These are phyloP conservation scores for Emmelina monodactyla DNA, from an alignment of 2,888 invertebrate species.

Conservation along the genomic window DNA sequence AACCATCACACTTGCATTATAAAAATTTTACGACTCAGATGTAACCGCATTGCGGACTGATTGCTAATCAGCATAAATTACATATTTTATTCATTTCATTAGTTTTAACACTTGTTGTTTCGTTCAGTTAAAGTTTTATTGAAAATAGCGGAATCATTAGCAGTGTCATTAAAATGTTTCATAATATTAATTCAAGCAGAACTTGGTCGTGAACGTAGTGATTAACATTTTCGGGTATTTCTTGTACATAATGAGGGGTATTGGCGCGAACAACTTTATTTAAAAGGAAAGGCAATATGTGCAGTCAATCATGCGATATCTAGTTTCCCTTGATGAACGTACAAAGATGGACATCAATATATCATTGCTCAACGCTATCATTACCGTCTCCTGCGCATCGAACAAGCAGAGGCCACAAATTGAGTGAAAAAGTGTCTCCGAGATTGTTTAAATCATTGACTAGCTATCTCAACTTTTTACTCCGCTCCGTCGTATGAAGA, in stretches of 20 bases:
- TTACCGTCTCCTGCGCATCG: constrained; percentile 23
- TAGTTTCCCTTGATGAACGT: constrained; percentile 39
- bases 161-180: constrained; percentile 42
- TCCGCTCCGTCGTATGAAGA: not conserved
- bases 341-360: constrained; percentile 22
- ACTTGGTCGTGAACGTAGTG: constrained; percentile 36
- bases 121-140: constrained; percentile 6
- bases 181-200: constrained; percentile 31
- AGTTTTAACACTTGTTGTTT: constrained; percentile 10
- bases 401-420: constrained; percentile 36
- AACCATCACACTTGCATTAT: constrained; percentile 26
- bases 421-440: constrained; percentile 42
- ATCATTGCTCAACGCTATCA: constrained; percentile 27
- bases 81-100: constrained; percentile 27
- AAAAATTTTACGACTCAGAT: constrained; percentile 26
- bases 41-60: constrained; percentile 23
- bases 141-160: constrained; percentile 36
- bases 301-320: constrained; percentile 28
- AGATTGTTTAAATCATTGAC: constrained; percentile 40
- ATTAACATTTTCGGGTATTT: constrained; percentile 41
- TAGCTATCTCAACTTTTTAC: constrained; percentile 27
- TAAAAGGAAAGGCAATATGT: constrained; percentile 34
- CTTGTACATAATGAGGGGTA: constrained; percentile 36
- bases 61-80: constrained; percentile 23
- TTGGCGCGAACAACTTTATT: constrained; percentile 49